Conservation (phyloP, 2,113 vertebrate species). For the Catharus minimus region DNA sequence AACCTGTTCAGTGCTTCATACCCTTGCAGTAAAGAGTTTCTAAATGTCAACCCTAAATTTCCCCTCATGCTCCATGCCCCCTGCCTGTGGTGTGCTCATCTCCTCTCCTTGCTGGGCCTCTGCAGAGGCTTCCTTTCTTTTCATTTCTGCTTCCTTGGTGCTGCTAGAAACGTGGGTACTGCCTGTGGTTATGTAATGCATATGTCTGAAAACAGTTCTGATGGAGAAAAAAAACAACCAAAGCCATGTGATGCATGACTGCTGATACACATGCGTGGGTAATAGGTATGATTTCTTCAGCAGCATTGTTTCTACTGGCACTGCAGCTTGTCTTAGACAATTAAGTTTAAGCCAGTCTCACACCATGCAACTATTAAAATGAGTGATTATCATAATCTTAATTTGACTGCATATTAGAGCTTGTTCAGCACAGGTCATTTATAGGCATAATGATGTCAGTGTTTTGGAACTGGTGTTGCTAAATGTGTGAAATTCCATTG, state of each 20-base stretch:
- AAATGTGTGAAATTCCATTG: background rate
- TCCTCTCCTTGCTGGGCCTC: background rate
- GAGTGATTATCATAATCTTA: background rate
- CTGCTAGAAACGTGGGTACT: background rate
- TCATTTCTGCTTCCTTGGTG: background rate
- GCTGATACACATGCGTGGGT: background rate
- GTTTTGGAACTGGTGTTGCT: background rate
- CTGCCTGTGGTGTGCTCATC: accelerated
- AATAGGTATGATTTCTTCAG: background rate
- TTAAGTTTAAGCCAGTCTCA: background rate
- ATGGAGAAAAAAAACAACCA: background rate
- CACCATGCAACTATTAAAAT: accelerated
- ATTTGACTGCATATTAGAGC: background rate
- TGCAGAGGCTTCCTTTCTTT: background rate
- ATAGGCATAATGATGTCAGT: background rate
- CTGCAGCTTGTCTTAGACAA: background rate
- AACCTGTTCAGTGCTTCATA: accelerated
- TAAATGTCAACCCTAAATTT: background rate
- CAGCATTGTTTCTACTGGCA: background rate
- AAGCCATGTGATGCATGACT: background rate
- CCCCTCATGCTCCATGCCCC: accelerated
- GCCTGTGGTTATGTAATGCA: background rate
- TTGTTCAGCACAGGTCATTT: background rate
- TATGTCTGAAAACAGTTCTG: background rate
- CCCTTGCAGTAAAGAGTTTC: background rate